Evolutionary conservation across 2,888 invertebrate genomes (phyloP).

Genomic region (Mythimna albipuncta): DNA sequence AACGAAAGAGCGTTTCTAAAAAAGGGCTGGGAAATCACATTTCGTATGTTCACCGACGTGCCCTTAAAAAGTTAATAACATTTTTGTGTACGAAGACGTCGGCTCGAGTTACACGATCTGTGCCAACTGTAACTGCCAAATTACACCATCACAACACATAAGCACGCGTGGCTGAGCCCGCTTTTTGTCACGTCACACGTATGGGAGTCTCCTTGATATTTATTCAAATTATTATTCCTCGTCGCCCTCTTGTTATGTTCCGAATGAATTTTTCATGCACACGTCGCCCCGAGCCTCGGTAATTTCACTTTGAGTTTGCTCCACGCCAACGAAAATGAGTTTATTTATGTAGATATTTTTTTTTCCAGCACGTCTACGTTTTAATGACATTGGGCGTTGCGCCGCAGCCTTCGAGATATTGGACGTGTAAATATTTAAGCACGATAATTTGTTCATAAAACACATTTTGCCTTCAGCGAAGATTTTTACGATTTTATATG

Average conservation of each 20-base stretch:
- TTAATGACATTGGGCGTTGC: conserved; percentile 73
- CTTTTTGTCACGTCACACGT: conserved; percentile 86
- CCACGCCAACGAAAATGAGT: conserved; percentile 83
- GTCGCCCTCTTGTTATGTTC: conserved; percentile 87
- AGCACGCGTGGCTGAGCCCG: conserved; percentile 84
- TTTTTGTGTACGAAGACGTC: conserved; percentile 84
- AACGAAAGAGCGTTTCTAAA: conserved; percentile 67
- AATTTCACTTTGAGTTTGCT: conserved; percentile 89
- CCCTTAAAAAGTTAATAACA: conserved; percentile 86
- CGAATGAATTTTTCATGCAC: conserved; percentile 90
- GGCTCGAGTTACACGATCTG: conserved; percentile 77
- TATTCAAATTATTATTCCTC: conserved; percentile 89
- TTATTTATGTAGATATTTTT: conserved; percentile 83
- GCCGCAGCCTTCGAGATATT: conserved; percentile 73
- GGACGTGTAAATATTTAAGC: conserved; percentile 77
- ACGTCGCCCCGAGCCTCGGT: conserved; percentile 85
- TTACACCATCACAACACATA: conserved; percentile 87
- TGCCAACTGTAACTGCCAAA: conserved; percentile 82
- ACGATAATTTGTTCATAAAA: conserved; percentile 75
- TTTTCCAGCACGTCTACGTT: conserved; percentile 74
- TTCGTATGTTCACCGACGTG: conserved; percentile 67
- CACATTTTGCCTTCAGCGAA: conserved; percentile 60
- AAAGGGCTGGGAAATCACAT: conserved; percentile 73
- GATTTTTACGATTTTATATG: conserved; percentile 56
- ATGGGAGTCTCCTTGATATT: conserved; percentile 84